Conservation (phyloP, 2,113 vertebrate species). For the Spermophilus dauricus region DNA sequence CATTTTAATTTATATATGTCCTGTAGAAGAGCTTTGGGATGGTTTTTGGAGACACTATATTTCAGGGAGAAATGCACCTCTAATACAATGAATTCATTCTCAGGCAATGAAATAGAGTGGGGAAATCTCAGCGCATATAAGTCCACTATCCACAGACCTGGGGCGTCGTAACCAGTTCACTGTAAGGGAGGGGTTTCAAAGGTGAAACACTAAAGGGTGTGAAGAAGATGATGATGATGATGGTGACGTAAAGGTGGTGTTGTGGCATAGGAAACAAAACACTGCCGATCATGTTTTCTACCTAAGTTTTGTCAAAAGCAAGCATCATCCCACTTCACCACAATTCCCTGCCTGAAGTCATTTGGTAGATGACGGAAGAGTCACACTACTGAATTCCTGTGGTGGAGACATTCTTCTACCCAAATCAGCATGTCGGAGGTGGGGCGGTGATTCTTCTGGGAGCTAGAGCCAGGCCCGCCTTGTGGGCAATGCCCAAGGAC, state of each 20-base stretch:
- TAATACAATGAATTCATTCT: too few relatives aligned
- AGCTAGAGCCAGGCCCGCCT: background rate
- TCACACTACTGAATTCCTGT: background rate
- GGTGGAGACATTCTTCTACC: background rate
- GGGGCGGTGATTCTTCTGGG: too few relatives aligned
- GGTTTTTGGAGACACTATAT: background rate
- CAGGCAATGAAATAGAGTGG: background rate
- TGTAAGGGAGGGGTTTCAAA: background rate
- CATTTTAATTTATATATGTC: background rate
- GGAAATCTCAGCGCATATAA: background rate
- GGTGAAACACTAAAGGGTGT: background rate
- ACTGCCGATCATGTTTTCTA: background rate
- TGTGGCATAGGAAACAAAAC: background rate
- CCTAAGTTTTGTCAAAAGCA: background rate
- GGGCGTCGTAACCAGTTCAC: background rate
- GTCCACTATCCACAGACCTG: background rate
- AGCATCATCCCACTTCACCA: too few relatives aligned
- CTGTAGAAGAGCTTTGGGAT: background rate
- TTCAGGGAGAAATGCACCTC: background rate
- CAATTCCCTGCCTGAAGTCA: background rate
- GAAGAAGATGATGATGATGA: background rate
- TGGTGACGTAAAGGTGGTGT: background rate
- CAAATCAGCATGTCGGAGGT: background rate
- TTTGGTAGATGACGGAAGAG: background rate
- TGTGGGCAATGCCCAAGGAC: background rate